Conservation (phyloP, 2,888 invertebrate genomes). For the Aporophyla nigra region DNA sequence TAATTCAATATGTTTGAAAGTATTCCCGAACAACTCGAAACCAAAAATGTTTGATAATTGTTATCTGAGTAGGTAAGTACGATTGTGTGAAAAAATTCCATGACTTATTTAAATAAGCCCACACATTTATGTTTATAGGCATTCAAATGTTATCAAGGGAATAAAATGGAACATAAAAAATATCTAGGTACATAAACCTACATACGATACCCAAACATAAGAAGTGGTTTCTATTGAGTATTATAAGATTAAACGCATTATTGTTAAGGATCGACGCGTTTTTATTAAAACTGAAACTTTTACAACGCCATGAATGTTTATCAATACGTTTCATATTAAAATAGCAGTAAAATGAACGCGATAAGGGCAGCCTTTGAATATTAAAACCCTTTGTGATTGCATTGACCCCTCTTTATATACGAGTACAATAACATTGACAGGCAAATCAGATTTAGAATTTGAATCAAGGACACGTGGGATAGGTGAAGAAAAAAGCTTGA, state of each 20-base stretch:
- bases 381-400: slow-evolving; percentile 76
- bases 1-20: slow-evolving; percentile 12
- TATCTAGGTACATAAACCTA: slow-evolving; percentile 48
- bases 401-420: slow-evolving; percentile 83
- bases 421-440: slow-evolving; percentile 83
- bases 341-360: slow-evolving; percentile 77
- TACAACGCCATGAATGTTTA: slow-evolving; percentile 81
- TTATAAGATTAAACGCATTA: slow-evolving; percentile 49
- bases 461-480: slow-evolving; percentile 88
- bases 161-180: slow-evolving; percentile 63
- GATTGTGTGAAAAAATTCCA: slow-evolving; percentile 69
- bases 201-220: slow-evolving; percentile 45
- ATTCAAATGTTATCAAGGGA: slow-evolving; percentile 64
- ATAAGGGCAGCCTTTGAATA: slow-evolving; percentile 83
- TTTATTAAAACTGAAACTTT: slow-evolving; percentile 75
- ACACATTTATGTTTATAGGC: slow-evolving; percentile 61
- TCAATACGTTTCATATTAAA: slow-evolving; percentile 82
- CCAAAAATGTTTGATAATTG: slow-evolving; percentile 46
- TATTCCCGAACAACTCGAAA: slow-evolving; percentile 8
- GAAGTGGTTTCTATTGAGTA: slow-evolving; percentile 37
- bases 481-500: slow-evolving; percentile 83
- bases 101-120: slow-evolving; percentile 64
- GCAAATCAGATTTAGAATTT: slow-evolving; percentile 85
- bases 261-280: slow-evolving; percentile 46
- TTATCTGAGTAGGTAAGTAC: slow-evolving; percentile 64